These are phyloP conservation scores for Pteruthius melanotis DNA, from an alignment of 2,113 vertebrate genomes.

Conservation along the genomic window DNA sequence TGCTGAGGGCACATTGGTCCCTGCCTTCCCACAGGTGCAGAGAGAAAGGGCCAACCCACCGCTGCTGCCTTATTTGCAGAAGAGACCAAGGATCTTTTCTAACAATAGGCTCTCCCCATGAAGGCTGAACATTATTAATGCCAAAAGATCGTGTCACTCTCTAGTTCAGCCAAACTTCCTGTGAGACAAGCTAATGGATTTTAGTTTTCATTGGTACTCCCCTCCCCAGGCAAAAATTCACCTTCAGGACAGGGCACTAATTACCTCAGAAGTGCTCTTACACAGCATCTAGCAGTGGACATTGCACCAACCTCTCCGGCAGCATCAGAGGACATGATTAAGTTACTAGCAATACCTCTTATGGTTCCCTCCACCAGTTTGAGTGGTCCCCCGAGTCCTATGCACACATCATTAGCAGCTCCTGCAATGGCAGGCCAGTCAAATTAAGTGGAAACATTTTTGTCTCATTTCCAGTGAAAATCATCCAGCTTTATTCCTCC, in stretches of 20 bases:
- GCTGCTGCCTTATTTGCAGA: neutral
- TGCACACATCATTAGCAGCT: slow-evolving; percentile 64
- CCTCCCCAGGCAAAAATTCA: neutral
- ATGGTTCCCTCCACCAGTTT: slow-evolving; percentile 45
- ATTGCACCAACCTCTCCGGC: neutral
- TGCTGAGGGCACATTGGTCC: neutral
- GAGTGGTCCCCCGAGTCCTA: slow-evolving; percentile 38
- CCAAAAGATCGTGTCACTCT: neutral
- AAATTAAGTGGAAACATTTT: slow-evolving; percentile 61
- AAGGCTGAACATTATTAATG: neutral
- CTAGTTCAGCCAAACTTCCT: slow-evolving; percentile 1
- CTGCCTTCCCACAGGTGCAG: neutral
- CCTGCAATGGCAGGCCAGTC: slow-evolving; percentile 54
- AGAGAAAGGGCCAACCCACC: neutral
- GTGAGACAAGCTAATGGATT: slow-evolving; percentile 23
- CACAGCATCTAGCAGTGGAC: neutral
- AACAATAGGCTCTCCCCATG: neutral
- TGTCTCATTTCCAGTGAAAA: slow-evolving; percentile 49
- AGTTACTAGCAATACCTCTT: slow-evolving; percentile 50
- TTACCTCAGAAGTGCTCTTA: slow-evolving; percentile 16
- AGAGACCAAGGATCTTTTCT: neutral
- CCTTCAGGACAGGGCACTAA: slow-evolving; percentile 22
- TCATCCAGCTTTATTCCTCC: neutral
- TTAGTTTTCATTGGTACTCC: neutral
- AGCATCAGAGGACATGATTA: slow-evolving; percentile 42